Base-by-base conservation (phyloP, 2,113 vertebrate genomes). In the Amphilophus citrinellus region DNA sequence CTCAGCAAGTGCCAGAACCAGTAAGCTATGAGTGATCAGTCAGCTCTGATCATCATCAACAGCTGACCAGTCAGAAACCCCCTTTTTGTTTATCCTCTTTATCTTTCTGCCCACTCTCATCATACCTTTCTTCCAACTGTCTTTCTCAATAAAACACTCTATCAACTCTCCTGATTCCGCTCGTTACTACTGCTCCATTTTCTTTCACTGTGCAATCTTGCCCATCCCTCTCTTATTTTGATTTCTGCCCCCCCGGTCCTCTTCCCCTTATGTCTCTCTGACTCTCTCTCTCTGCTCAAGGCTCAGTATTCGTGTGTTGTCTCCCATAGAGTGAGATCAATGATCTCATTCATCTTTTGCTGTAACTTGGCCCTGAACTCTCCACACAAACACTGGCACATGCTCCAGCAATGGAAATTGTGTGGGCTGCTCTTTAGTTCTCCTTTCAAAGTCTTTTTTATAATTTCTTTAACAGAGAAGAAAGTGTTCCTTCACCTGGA, bases 231-330 rank as follows among this genome's bases (percentile, higher is more conserved):
- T 37, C 78, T 87, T 42, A 63, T 86, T 88, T 84, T 59, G 80
- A 82, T 87, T 82, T 57, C 78, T 77, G 63, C 66, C 56, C 58
- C 56, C 61, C 79, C 68, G 2, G 37, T 53, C 60, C 68, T 62
- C 15, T 17, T 66, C 60, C 58, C 76, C 83, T 68, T 57, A 5
- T 22, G 39, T 60, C 53, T 87, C 60, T 57, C 22, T 32, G 58
- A 76, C 57, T 58, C 10, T 44, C 50, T 82, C 68, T 57, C 37
- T 66, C 39, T 68, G 88, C 35, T 91, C 86, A 50, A 78, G 76
- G 76, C 87, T 94, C 80, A 87, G 92, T 90, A 90, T 94, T 94
- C 58, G 83, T 82, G 82, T 17, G 22, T 68, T 35, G 87, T 87
- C 65, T 85, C 83, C 78, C 77, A 57, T 39, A 79, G 77, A 65